These are phyloP conservation scores for Octopus sinensis DNA, from an alignment of 1,140 invertebrate genomes.

Conservation along the genomic window DNA sequence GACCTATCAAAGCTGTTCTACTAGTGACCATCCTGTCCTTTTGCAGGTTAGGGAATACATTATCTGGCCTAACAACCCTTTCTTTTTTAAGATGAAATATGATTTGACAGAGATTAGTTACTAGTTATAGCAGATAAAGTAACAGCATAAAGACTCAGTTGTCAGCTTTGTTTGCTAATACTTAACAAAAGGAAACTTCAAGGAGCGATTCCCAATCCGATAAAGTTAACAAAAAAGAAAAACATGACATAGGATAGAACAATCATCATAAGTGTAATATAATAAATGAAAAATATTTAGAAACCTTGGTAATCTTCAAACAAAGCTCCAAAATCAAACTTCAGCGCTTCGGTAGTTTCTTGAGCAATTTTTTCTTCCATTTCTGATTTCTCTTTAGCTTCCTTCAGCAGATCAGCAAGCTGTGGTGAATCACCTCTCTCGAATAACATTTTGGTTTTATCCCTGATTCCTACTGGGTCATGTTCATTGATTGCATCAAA, in stretches of 20 bases:
- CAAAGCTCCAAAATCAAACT: conserved; percentile 75
- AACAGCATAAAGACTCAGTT: too few species aligned
- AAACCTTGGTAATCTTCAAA: conserved; percentile 84
- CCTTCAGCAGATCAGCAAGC: conserved; percentile 70
- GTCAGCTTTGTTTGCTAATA: neutral
- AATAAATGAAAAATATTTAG: too few species aligned
- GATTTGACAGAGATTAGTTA: too few species aligned
- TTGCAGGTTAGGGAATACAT: too few species aligned
- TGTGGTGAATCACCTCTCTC: conserved; percentile 61
- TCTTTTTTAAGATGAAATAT: too few species aligned
- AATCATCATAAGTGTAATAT: too few species aligned
- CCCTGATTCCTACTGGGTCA: conserved; percentile 75
- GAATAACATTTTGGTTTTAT: conserved; percentile 71
- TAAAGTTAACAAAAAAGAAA: too few species aligned
- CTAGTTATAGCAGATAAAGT: too few species aligned
- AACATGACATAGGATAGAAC: too few species aligned
- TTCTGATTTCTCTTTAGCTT: conserved; percentile 79
- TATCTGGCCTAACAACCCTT: too few species aligned
- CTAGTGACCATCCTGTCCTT: neutral
- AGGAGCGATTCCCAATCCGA: too few species aligned
- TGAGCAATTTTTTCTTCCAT: conserved; percentile 63
- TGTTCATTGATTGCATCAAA: conserved; percentile 88
- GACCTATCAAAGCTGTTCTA: too few species aligned
- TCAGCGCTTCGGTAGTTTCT: conserved; percentile 60
- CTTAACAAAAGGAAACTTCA: neutral